Base-by-base conservation (phyloP, 2,113 vertebrate genomes). In the Phrynosoma blainvillii region DNA sequence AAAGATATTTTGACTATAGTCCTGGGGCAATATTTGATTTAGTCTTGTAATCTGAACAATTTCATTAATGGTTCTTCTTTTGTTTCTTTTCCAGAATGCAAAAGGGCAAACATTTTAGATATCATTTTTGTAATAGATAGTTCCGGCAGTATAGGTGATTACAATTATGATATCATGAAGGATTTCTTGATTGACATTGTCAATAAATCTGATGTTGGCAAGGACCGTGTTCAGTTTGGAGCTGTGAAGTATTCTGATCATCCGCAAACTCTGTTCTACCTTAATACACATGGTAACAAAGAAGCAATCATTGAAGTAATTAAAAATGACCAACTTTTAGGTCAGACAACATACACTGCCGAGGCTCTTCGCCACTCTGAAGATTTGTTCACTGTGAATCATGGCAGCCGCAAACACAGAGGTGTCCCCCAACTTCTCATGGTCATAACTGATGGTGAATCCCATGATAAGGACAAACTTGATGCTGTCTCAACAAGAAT, bases 51-150 rank as follows among this genome's bases (percentile, higher is more conserved):
- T 87, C 47, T 82, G 36, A 52, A 18, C n/a, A 77, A 54, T 42
- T 75, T 62, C 12, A n/a, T 52, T 14, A 83, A 32, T 70, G 27
- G 47, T 70, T 14, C 8, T 32, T 76, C 3, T 68, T 56, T 54
- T 4, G 25, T 81, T 13, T 42, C 80, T 87, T 75, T 62, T 32
- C 40, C 84, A 97, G 96, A 95, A 14, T 96, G 96, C 89, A 91
- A 93, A 84, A 90, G 92, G 75, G 92, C 95, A 80, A 91, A 95
- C 84, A 85, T 93, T 79, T 87, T 96, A 79, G 96, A 97, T 2
- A 80, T 97, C 5, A 95, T 97, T 10, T 96, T 97, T 93, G 94
- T 96, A 4, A 95, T 97, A 0, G 97, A 97, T 62, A 95, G 91
- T 52, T 97, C 97, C 13, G 88, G 90, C 32, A 97, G 96, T 79